These are phyloP conservation scores for Mergus octosetaceus DNA, from an alignment of 2,797 vertebrate genomes.

Conservation along the genomic window DNA sequence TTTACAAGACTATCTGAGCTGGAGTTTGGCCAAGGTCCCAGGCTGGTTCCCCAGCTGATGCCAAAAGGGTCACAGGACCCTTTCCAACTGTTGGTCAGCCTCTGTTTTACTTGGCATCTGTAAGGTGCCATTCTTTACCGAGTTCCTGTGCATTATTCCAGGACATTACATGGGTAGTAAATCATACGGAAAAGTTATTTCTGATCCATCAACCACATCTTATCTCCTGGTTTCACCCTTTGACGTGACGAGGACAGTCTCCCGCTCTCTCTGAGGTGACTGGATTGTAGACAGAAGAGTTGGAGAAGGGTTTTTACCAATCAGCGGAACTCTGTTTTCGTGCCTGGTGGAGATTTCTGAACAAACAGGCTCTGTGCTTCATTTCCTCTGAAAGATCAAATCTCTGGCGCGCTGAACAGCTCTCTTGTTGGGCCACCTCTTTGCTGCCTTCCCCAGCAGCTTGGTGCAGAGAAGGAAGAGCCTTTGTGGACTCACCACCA, in stretches of 20 bases:
- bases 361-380: not conserved
- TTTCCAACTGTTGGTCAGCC: not conserved
- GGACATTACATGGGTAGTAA: not conserved
- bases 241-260: not conserved
- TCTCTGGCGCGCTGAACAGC: not conserved
- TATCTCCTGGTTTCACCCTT: not conserved
- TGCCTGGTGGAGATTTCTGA: not conserved
- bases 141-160: conserved; percentile 41
- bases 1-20: not conserved
- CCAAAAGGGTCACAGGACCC: conserved; percentile 26
- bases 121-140: conserved; percentile 3
- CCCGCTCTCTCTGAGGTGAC: not conserved
- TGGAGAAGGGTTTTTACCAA: not conserved
- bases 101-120: conserved; percentile 23
- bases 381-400: not conserved
- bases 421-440: not conserved
- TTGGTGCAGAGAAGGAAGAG: not conserved
- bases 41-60: not conserved
- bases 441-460: not conserved
- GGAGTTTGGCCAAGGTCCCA: conserved; percentile 2
- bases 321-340: not conserved
- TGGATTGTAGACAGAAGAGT: not conserved
- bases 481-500: not conserved
- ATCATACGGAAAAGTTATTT: not conserved
- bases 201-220: not conserved